phyloP scores from a whole-genome alignment of 2,113 vertebrate species.

The Semnopithecus entellus region DNA sequence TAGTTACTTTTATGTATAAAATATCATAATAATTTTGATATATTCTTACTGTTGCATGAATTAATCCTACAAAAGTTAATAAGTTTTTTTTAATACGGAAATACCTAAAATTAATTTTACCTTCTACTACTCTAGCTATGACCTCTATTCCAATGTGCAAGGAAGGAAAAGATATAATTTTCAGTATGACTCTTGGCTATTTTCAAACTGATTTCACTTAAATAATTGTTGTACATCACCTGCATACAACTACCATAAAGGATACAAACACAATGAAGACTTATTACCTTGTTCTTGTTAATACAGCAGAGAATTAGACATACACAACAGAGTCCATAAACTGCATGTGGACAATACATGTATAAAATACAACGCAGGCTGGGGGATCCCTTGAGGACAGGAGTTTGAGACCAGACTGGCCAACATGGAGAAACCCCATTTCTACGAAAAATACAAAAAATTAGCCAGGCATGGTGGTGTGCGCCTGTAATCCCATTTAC shows the following conservation, averaged over 20 bases:
- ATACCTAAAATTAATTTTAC: slow-evolving; percentile 36
- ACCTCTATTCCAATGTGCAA: neutral
- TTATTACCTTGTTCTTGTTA: neutral
- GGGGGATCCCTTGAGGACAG: no score
- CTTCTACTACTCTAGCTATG: neutral
- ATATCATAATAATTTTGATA: neutral
- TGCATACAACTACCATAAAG: neutral
- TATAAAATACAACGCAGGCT: accelerated
- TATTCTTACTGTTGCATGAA: neutral
- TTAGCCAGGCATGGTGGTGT: no score
- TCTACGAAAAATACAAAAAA: no score
- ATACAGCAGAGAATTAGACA: neutral
- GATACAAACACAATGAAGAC: neutral
- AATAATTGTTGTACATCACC: neutral
- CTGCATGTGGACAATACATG: accelerated
- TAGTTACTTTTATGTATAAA: slow-evolving; percentile 20
- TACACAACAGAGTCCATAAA: neutral
- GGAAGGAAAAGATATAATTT: neutral
- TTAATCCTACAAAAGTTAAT: slow-evolving; percentile 43
- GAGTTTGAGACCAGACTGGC: no score
- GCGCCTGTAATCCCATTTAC: no score
- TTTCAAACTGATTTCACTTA: neutral
- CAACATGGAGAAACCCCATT: no score
- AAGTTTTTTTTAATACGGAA: slow-evolving; percentile 40
- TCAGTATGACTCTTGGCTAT: neutral